Evolutionary conservation across 2,888 invertebrate genomes (phyloP), one percentile per base, ranked within the genome.

Genomic region (Nowickia ferox): DNA sequence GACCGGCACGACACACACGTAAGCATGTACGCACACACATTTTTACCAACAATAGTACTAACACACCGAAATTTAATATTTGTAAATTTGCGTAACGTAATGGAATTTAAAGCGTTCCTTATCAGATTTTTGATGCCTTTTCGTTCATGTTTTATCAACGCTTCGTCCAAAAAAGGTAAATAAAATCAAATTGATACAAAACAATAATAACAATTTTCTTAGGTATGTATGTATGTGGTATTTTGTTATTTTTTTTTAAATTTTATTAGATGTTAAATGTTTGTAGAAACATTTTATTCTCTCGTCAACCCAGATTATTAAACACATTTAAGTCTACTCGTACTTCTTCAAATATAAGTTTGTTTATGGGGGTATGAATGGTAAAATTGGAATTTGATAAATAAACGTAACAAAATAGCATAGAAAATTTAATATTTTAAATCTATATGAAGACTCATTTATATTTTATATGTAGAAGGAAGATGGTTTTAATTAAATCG

Each of bases 81-180:
- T 90, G 48, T 91, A 91, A 92, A 92, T 92, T 92, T 90, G 92
- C 92, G 91, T 92, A 91, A 91, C 92, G 91, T 92, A 91, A 92
- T 90, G 92, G 91, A 91, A 92, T 90, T 92, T 90, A 92, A 92
- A 92, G 92, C 92, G 92, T 91, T 90, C 88, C 90, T 92, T 92
- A 92, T 92, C 91, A 91, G 90, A 92, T 92, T 92, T 79, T 75
- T 30, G 48, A 77, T 76, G 91, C 91, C 88, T 74, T 57, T 74
- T 51, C 30, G 46, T 84, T 90, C 87, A 88, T 89, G 86, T 89
- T 90, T 90, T 91, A 90, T 90, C 88, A 90, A 90, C 90, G 90
- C 89, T 89, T 88, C 80, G 19, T 59, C 53, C 68, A 81, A 40
- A 48, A 57, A 69, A 69, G 51, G 22, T 42, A 22, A 75, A 75